These are phyloP conservation scores for Caloenas nicobarica DNA, from an alignment of 2,113 vertebrate species.

Conservation along the genomic window DNA sequence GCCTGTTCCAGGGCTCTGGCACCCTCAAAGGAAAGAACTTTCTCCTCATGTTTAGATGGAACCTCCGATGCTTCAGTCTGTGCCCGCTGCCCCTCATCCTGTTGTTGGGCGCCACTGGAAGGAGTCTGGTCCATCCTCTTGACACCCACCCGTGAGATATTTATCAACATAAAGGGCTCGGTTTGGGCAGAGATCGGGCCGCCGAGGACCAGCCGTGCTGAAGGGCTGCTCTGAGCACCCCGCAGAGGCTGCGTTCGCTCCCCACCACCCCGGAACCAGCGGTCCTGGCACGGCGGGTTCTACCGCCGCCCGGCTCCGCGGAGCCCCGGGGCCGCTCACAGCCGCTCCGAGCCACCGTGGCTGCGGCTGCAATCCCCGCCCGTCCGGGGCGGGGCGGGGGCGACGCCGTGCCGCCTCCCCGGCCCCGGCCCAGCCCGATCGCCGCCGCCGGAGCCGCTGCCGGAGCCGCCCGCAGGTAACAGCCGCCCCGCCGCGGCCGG, in stretches of 20 bases:
- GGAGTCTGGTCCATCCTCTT: too few relatives aligned
- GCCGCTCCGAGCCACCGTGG: too few relatives aligned
- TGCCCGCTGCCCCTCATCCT: too few relatives aligned
- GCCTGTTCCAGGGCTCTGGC: too few relatives aligned
- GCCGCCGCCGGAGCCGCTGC: rapidly evolving
- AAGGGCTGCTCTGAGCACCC: rapidly evolving
- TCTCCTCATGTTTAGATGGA: too few relatives aligned
- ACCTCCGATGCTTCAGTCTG: too few relatives aligned
- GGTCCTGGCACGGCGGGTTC: rapidly evolving
- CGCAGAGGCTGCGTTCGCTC: rapidly evolving
- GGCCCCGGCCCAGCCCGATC: not conserved
- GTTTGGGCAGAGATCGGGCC: rapidly evolving
- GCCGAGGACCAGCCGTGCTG: not conserved
- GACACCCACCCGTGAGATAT: too few relatives aligned
- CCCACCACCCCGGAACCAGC: rapidly evolving
- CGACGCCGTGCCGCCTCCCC: not conserved
- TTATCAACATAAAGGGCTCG: too few relatives aligned
- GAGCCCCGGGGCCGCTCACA: rapidly evolving
- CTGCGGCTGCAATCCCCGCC: not conserved
- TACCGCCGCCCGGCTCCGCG: rapidly evolving
- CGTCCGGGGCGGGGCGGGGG: not conserved
- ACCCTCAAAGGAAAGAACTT: too few relatives aligned
- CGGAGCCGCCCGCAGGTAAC: not conserved
- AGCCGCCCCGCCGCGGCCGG: not conserved
- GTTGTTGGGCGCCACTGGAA: too few relatives aligned